Base-by-base conservation (phyloP, 1,140 invertebrate genomes). In the Octopus bimaculoides region DNA sequence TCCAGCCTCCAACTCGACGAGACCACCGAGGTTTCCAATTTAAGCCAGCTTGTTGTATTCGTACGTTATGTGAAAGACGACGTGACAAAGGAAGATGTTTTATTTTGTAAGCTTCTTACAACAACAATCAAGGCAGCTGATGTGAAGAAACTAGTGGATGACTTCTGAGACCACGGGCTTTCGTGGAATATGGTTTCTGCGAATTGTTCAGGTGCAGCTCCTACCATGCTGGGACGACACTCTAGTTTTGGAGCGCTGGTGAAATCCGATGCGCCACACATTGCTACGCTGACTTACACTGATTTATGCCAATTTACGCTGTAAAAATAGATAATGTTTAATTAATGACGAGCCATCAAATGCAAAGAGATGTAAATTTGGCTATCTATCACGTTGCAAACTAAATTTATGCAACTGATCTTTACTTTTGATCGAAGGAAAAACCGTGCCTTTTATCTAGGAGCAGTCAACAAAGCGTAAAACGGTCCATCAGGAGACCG, bases 1-100 rank as follows among this genome's bases (percentile, higher is more conserved):
- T 66, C n/a, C 61, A 66, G 61, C 61, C 61, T 66, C n/a, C 61
- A 66, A 66, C 61, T 66, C 61, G 61, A 66, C 61, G 61, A 66
- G 61, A 66, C 61, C 61, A 66, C 61, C 9, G 61, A 66, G 9
- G 61, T 66, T 66, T 66, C 61, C n/a, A 66, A 66, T 66, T 66
- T 66, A n/a, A 66, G 61, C 61, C 61, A 66, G 61, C 61, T 66
- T n/a, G n/a, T 66, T n/a, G n/a, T 66, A n/a, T 66, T 66, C n/a
- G 61, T 66, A n/a, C 61, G 61, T 66, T 66, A n/a, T 66, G 61
- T 66, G 9, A 66, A 66, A n/a, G 61, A n/a, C 9, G 61, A 66
- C 61, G n/a, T 10, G 61, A 66, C n/a, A 9, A 66, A 9, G 61
- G 61, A 66, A 66, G 61, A 66, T 9, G 9, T 9, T 66, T 9